Evolutionary conservation across 2,888 invertebrate genomes (phyloP), one percentile per base, ranked within the genome.

Genomic region (Ceriagrion tenellum): DNA sequence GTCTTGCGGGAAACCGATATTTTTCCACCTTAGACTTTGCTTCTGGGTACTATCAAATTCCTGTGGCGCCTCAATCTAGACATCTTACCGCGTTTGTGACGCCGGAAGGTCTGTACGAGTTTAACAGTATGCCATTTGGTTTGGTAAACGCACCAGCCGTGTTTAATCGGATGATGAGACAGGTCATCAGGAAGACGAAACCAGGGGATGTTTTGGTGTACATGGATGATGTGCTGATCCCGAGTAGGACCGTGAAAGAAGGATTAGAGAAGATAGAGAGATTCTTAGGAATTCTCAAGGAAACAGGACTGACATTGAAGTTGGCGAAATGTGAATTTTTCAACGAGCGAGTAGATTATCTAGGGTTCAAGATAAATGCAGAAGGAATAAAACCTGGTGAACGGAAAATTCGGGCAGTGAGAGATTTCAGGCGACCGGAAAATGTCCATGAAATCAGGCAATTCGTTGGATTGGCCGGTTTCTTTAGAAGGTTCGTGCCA

Each of bases 21-120:
- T 97, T 96, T 95, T 96, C 96, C 0, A 96, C 96, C 0, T 95
- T 97, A 0, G 96, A 97, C 95, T 95, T 96, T 47, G 96, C 96
- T 95, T 96, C 96, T 13, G 96, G 96, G 0, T 96, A 96, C 96
- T 95, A 96, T 95, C 96, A 96, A 95, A 96, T 97, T 12, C 96
- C 96, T 0, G 96, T 97, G n/a, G 95, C 95, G 3, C 81, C 95
- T 96, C 74, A 96, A 0, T 96, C 96, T 0, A 95, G 96, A 40
- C 96, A 96, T 4, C 96, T 96, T 90, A 97, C 97, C 0, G 96
- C 96, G 0, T 97, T 97, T 95, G 96, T 96, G 0, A 97, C 96
- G 0, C 96, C 96, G 0, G 96, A 96, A 74, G 97, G 97, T 0
- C 96, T 96, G 26, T 97, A 96, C 90, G 96, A 97, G 95, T 97